Evolutionary conservation across 53 echinoderm and acorn worm species (phyloP).

Genomic region (Arbacia lixula): DNA sequence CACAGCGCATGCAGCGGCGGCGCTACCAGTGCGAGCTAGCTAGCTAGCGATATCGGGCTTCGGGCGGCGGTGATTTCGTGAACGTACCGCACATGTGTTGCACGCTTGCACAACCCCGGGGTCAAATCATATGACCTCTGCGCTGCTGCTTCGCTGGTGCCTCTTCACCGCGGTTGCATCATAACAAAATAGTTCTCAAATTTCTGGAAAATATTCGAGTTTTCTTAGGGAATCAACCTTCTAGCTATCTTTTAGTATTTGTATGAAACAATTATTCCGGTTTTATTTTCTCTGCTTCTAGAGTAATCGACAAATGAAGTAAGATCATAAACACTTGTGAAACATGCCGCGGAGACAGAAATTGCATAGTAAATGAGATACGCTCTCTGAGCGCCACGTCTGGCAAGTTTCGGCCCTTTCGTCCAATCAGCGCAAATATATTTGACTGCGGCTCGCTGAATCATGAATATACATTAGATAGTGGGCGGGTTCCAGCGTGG

Average conservation of each 20-base stretch:
- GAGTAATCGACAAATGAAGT: too few species aligned
- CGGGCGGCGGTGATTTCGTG: too few species aligned
- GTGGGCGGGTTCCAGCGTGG: slow-evolving; percentile 47
- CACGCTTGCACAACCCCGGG: neutral
- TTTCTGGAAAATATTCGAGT: too few species aligned
- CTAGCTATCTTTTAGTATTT: too few species aligned
- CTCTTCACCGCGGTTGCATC: neutral
- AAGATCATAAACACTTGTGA: too few species aligned
- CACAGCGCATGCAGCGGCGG: neutral
- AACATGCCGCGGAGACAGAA: slow-evolving; percentile 19
- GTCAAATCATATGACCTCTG: slow-evolving; percentile 40
- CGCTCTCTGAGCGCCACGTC: slow-evolving; percentile 48
- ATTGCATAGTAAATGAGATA: slow-evolving; percentile 31
- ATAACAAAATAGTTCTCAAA: neutral
- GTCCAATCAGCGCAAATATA: slow-evolving; percentile 27
- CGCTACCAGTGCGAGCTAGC: too few species aligned
- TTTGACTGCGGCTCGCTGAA: neutral
- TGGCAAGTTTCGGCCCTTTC: neutral
- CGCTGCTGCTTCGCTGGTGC: neutral
- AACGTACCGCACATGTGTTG: neutral
- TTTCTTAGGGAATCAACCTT: too few species aligned
- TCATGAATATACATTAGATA: slow-evolving; percentile 34
- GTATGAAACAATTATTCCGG: too few species aligned
- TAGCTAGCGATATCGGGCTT: too few species aligned
- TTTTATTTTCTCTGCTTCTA: too few species aligned